These are phyloP conservation scores for Merodon equestris DNA, from an alignment of 2,888 invertebrate species.

Conservation along the genomic window DNA sequence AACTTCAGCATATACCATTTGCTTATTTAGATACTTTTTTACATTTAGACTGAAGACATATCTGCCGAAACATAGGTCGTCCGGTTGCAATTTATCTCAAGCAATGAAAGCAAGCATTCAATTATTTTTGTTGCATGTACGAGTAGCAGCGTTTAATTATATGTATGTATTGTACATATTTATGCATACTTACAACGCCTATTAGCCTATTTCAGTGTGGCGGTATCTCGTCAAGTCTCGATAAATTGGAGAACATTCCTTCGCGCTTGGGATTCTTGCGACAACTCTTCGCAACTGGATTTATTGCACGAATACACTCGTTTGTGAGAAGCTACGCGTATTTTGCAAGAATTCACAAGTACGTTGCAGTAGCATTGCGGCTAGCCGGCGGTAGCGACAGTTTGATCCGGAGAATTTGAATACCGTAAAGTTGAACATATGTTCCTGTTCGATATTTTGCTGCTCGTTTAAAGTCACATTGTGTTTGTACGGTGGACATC, in stretches of 20 bases:
- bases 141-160: no score
- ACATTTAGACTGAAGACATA: no score
- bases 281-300: slow-evolving; percentile 39
- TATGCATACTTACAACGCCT: slow-evolving; percentile 57
- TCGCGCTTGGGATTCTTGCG: slow-evolving; percentile 61
- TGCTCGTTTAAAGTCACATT: slow-evolving; percentile 56
- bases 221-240: slow-evolving; percentile 68
- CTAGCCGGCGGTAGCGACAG: slow-evolving; percentile 23
- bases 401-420: slow-evolving; percentile 51
- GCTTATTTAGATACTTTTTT: no score
- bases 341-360: slow-evolving; percentile 36
- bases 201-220: slow-evolving; percentile 68
- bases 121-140: no score
- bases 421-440: slow-evolving; percentile 62
- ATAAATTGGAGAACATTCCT: slow-evolving; percentile 69
- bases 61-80: no score
- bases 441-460: slow-evolving; percentile 62
- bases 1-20: no score
- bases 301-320: slow-evolving; percentile 5
- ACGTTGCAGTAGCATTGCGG: slow-evolving; percentile 5
- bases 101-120: no score
- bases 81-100: no score
- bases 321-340: slow-evolving; percentile 15
- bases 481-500: slow-evolving; percentile 33
- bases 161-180: no score